Base-by-base conservation (phyloP, 2,797 vertebrate genomes). In the Hephaestus fuliginosus region DNA sequence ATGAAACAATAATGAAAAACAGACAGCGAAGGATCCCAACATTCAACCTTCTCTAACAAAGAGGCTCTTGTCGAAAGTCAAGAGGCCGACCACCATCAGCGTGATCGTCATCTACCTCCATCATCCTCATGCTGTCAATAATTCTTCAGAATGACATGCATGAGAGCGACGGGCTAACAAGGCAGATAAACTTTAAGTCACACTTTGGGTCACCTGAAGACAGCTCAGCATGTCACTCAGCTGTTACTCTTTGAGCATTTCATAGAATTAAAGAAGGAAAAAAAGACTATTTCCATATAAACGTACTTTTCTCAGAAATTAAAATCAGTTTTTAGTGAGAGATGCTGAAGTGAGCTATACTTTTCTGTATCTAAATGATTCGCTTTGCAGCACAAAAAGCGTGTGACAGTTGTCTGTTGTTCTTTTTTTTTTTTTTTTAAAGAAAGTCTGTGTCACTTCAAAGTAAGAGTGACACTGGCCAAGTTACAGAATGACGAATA, bases 1-100 rank as follows among this genome's bases (percentile, higher is more conserved):
- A 51, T 20, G 46, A 57, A 57, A 57, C 51, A 80, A 22, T 56
- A 70, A 82, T 62, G 76, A 83, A 51, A 39, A 74, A 64, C 69
- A 63, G 56, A 33, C 52, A 64, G 56, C n/a, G 33, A 55, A n/a
- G 3, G 25, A 76, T 12, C 51, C 44, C 18, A 28, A 18, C 2
- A n/a, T 7, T 62, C 25, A 58, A 43, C 20, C 2, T 36, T 55
- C 30, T 61, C 43, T 5, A 25, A 77, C 58, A 80, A 61, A 46
- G n/a, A 1, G 52, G 61, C 53, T 25, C 41, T 80, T 77, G 28
- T 71, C 60, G 4, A 25, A 43, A 82, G 68, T 77, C 65, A 67
- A 44, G 53, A 78, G 63, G 20, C 36, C 0, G 17, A 43, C 22
- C 15, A 12, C 28, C 41, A 74, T 43, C 18, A 60, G 28, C 17